Conservation (phyloP, 2,797 vertebrate species). For the Cyclura pinguis region DNA sequence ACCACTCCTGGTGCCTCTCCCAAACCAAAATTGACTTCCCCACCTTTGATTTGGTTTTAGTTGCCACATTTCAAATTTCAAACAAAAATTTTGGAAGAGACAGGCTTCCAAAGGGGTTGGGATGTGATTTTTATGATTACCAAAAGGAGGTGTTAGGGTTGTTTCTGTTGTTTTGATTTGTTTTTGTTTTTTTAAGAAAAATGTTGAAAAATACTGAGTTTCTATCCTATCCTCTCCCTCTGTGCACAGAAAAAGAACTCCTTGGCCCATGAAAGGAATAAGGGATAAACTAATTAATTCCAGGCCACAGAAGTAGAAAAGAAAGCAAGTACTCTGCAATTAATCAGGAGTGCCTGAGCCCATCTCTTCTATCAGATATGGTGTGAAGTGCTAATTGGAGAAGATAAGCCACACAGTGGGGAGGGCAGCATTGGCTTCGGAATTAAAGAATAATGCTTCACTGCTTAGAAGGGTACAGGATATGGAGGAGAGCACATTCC, state of each 20-base stretch:
- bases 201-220: slow-evolving; percentile 13
- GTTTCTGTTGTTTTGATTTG: too few relatives aligned
- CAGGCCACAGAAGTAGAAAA: slow-evolving; percentile 74
- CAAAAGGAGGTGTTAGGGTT: too few relatives aligned
- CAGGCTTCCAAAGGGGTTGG: too few relatives aligned
- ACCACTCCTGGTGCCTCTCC: too few relatives aligned
- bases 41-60: too few relatives aligned
- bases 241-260: slow-evolving; percentile 51
- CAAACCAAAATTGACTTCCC: too few relatives aligned
- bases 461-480: not conserved
- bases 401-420: slow-evolving; percentile 68
- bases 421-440: slow-evolving; percentile 52
- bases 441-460: slow-evolving; percentile 42
- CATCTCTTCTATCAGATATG: slow-evolving; percentile 71
- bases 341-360: slow-evolving; percentile 71
- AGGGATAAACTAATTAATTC: slow-evolving; percentile 77
- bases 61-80: too few relatives aligned
- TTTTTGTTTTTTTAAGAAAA: too few relatives aligned
- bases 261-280: slow-evolving; percentile 69
- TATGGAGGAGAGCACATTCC: not conserved
- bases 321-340: slow-evolving; percentile 73
- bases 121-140: too few relatives aligned
- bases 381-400: slow-evolving; percentile 70
- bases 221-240: slow-evolving; percentile 46
- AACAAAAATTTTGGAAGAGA: too few relatives aligned